Evolutionary conservation across 2,888 invertebrate species (phyloP).

Genomic region (Oxytorus armatus): DNA sequence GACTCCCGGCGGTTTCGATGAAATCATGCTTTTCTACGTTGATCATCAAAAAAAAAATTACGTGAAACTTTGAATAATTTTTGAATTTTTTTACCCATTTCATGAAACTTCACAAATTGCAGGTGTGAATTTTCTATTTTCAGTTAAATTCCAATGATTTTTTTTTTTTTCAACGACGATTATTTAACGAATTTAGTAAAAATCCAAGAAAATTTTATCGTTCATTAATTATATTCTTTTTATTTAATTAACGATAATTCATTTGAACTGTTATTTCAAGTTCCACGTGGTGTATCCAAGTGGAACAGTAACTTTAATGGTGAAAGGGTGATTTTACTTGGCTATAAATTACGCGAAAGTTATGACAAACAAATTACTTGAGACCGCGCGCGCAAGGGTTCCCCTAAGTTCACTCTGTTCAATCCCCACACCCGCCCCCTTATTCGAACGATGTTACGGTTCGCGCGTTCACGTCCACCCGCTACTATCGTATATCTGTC

Average conservation of each 20-base stretch:
- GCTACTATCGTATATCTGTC: constrained; percentile 80
- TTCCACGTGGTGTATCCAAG: background rate
- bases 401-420: background rate
- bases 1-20: constrained; percentile 12
- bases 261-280: background rate
- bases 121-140: too few species aligned
- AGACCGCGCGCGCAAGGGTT: constrained; percentile 70
- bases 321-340: constrained; percentile 50
- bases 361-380: constrained; percentile 82
- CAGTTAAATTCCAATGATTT: too few species aligned
- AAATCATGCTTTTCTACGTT: constrained; percentile 12
- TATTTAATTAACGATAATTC: too few species aligned
- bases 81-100: background rate
- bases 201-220: too few species aligned
- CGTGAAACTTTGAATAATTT: background rate
- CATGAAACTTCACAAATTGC: background rate
- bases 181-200: too few species aligned
- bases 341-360: constrained; percentile 78
- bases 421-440: too few species aligned
- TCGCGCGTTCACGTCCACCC: constrained; percentile 59
- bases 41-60: background rate
- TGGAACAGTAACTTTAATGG: constrained; percentile 2
- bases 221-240: too few species aligned
- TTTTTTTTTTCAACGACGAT: too few species aligned
- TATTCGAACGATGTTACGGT: constrained; percentile 59